Percentiles rank a stretch among this genome's conserved stretches.
These are phyloP conservation scores for Micrasema minimum DNA, from an alignment of 1,140 invertebrate genomes.

Conservation along the genomic window DNA sequence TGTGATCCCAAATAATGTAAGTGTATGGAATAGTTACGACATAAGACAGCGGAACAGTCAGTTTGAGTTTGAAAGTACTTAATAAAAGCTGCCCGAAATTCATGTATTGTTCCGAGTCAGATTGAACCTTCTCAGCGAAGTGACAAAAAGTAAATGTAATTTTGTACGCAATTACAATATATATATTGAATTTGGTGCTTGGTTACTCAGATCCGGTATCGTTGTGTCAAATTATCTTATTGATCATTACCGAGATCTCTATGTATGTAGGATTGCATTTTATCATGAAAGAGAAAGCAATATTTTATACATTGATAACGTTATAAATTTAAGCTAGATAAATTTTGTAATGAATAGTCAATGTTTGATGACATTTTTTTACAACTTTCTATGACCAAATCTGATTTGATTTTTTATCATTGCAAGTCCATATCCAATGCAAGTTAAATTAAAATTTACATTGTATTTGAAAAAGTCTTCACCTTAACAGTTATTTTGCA, in stretches of 20 bases:
- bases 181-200: slow-evolving; percentile 25
- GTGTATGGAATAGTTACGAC: slow-evolving; percentile 12
- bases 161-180: slow-evolving; percentile 8
- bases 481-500: too few relatives aligned
- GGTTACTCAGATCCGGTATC: background rate
- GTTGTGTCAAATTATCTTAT: slow-evolving; percentile 22
- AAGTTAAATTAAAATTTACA: too few relatives aligned
- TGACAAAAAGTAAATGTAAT: too few relatives aligned
- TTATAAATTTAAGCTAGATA: slow-evolving; percentile 14
- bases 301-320: slow-evolving; percentile 31
- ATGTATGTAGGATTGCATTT: background rate
- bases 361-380: too few relatives aligned
- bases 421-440: too few relatives aligned
- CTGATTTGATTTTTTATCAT: background rate
- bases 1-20: slow-evolving; percentile 31
- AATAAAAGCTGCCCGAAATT: slow-evolving; percentile 4
- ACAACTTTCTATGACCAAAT: background rate
- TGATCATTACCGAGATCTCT: slow-evolving; percentile 13
- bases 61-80: background rate
- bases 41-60: slow-evolving; percentile 2
- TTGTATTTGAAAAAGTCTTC: too few relatives aligned
- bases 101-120: background rate
- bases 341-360: slow-evolving; percentile 7
- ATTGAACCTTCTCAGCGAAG: too few relatives aligned
- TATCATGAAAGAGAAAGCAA: slow-evolving; percentile 19